A percentile compares a stretch with the other conserved stretches of the same genome.
phyloP scores from a whole-genome alignment of 2,797 vertebrate genomes.

The Heliangelus exortis region DNA sequence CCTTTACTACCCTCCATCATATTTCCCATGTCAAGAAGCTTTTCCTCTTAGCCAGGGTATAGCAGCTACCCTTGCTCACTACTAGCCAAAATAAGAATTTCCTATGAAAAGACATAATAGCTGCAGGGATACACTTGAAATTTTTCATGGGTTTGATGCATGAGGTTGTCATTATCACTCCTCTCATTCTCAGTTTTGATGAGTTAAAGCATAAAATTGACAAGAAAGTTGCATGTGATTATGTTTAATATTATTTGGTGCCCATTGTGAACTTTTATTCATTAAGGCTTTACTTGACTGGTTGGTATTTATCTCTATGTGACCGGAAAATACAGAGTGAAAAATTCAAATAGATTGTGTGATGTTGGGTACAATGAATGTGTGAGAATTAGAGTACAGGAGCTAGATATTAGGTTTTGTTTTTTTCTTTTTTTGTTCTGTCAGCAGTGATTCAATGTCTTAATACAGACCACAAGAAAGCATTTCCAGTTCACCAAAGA shows the following conservation, averaged over 20 bases:
- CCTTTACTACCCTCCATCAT: not conserved
- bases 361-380: not conserved
- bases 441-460: not conserved
- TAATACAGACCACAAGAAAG: conserved; percentile 39
- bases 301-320: not conserved
- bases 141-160: not conserved
- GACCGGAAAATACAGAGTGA: not conserved
- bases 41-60: not conserved
- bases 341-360: not conserved
- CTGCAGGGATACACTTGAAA: not conserved
- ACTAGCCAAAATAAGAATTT: not conserved
- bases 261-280: not conserved
- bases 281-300: not conserved
- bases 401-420: not conserved
- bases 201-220: not conserved
- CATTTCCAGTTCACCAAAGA: not conserved
- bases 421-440: not conserved
- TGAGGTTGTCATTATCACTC: not conserved
- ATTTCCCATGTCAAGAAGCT: not conserved
- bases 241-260: not conserved
- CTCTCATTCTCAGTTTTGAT: not conserved
- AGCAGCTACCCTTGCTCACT: not conserved
- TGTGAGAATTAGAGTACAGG: not conserved
- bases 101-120: not conserved
- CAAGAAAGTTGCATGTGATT: not conserved